phyloP scores from a whole-genome alignment of 64 coral and sea anemone genomes.

The Anthopleura sola region DNA sequence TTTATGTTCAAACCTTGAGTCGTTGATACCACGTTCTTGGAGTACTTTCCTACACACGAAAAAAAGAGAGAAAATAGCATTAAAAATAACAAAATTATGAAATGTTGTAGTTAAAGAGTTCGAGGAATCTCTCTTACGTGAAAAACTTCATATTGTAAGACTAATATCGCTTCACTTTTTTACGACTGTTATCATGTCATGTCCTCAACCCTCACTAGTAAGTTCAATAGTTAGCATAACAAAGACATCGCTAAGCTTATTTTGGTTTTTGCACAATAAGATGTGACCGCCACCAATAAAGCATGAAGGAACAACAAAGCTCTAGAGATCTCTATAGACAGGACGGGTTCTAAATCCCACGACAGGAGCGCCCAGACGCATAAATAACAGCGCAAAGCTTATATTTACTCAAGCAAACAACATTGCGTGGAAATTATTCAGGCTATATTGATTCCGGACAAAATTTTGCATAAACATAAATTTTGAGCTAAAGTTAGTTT shows the following conservation, averaged over 20 bases:
- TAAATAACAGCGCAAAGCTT: not conserved
- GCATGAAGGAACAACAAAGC: not conserved
- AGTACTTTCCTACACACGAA: slow-evolving; percentile 55
- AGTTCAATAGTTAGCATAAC: not conserved
- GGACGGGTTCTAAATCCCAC: not conserved
- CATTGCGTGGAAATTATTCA: not conserved
- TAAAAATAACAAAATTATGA: not conserved
- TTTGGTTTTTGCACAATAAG: not conserved
- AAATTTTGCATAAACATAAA: not conserved
- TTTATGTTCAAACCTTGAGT: slow-evolving; percentile 38
- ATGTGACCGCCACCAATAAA: not conserved
- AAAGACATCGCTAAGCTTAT: not conserved
- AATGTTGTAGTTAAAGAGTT: not conserved
- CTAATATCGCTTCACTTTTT: not conserved
- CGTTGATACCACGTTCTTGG: slow-evolving; percentile 56
- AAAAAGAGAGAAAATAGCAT: not conserved
- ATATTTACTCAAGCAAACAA: not conserved
- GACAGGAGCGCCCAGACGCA: not conserved
- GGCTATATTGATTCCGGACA: not conserved
- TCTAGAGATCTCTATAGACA: not conserved
- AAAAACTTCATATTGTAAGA: slow-evolving; percentile 21
- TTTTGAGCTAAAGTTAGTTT: not conserved
- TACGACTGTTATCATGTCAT: not conserved
- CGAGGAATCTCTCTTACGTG: not conserved
- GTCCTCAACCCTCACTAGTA: not conserved